Evolutionary conservation across 2,797 vertebrate genomes (phyloP).

Genomic region (Numenius phaeopus): DNA sequence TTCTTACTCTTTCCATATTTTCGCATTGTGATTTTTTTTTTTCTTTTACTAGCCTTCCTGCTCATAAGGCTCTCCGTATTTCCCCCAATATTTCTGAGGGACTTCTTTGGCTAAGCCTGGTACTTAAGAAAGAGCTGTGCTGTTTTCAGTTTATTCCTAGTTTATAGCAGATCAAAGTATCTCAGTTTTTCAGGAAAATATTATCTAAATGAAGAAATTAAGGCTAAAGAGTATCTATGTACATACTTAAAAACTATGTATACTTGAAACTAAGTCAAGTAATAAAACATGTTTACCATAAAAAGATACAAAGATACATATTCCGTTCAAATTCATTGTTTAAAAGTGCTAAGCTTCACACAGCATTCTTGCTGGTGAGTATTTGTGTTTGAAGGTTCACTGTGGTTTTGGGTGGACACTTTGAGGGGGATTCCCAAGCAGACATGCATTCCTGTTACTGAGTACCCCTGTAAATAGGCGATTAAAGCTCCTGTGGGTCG

Average conservation of each 20-base stretch:
- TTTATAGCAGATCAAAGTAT: background rate
- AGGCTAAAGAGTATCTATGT: background rate
- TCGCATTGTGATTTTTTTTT: background rate
- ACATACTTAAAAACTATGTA: background rate
- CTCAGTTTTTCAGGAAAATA: background rate
- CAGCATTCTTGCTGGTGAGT: background rate
- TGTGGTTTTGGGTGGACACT: background rate
- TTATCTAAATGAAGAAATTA: background rate
- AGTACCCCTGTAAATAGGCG: slow-evolving; percentile 13
- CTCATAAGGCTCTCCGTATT: background rate
- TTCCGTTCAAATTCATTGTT: background rate
- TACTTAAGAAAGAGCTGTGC: background rate
- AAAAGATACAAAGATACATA: background rate
- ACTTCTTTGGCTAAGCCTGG: background rate
- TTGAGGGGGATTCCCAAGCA: background rate
- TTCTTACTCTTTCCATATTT: background rate
- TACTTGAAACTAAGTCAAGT: background rate
- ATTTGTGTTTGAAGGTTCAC: background rate
- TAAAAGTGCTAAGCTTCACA: background rate
- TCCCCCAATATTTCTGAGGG: background rate
- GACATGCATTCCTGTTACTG: background rate
- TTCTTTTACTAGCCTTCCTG: background rate
- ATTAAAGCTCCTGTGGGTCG: slow-evolving; percentile 19
- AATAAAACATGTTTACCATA: background rate
- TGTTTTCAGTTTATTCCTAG: background rate